Conservation (phyloP, 2,888 invertebrate species). For the Ophion ellenae region DNA sequence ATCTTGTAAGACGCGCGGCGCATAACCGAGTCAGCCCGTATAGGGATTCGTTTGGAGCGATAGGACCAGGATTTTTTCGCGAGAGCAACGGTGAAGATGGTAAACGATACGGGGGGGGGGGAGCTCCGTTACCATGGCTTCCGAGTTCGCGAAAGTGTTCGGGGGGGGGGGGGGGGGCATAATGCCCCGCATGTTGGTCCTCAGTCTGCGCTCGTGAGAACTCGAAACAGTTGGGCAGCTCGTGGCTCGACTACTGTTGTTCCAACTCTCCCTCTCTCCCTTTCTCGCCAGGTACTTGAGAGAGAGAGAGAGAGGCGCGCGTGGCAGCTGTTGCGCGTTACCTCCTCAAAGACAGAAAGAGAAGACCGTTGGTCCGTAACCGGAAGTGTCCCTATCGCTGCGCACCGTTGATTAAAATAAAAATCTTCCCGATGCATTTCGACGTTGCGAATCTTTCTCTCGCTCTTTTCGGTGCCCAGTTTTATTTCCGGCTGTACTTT, state of each 20-base stretch:
- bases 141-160: neutral
- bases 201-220: no score
- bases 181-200: no score
- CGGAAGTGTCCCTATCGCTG: conserved; percentile 67
- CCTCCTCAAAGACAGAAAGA: conserved; percentile 60
- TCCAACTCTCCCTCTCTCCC: no score
- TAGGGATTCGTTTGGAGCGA: no score
- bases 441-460: no score
- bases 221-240: no score
- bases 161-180: no score
- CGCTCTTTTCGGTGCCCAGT: neutral
- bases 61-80: neutral
- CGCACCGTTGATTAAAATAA: no score
- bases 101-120: neutral
- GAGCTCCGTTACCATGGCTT: neutral
- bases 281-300: neutral
- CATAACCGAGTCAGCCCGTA: no score
- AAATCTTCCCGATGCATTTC: no score
- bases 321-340: conserved; percentile 75
- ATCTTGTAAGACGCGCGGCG: no score
- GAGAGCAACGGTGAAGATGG: neutral
- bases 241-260: no score
- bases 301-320: neutral
- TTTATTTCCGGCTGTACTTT: neutral
- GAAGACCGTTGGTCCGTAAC: conserved; percentile 71